Base-by-base conservation (phyloP, 2,113 vertebrate species). In the Lophotis ruficrista region DNA sequence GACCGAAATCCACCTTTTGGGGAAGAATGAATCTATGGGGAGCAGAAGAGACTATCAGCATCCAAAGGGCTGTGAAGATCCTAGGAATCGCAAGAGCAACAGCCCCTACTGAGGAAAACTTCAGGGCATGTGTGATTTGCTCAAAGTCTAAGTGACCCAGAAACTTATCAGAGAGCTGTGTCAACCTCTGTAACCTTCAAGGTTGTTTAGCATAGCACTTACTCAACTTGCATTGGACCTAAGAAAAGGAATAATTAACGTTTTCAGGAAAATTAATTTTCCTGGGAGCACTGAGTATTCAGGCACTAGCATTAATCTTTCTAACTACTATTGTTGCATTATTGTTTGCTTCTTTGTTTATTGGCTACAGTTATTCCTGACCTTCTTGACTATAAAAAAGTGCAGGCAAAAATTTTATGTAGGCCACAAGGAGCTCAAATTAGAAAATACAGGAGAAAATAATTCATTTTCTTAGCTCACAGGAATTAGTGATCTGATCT, bases 401-500 rank as follows among this genome's bases (percentile, higher is more conserved):
- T 16, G 10, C 33, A 88, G 41, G 35, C 35, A 81, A 82, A 85
- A 86, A 41, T 53, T 65, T 93, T 95, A 95, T 94, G 85, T 97
- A 96, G 91, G 93, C 41, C 92, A 90, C 43, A 77, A 75, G 51
- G 69, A 97, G 87, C 85, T 95, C 61, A 71, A 96, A 92, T 84
- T 89, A 91, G 37, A 93, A 95, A 92, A 92, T 31, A 76, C 9
- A 62, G 19, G 41, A 77, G 91, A 91, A 95, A 93, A 89, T 83
- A 90, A 81, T 66, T 80, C 10, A 24, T 80, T 83, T 81, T 81
- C 56, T 83, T 92, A 86, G 76, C 89, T 96, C 72, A 64, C 43
- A 91, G 93, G 79, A 91, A 93, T 96, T 92, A 89, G 57, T 85
- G 90, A 81, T 93, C 68, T 97, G 96, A 95, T 97, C 94, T 93